Evolutionary conservation across 1,140 invertebrate genomes (phyloP).

Genomic region (Macrocentrus cingulum): DNA sequence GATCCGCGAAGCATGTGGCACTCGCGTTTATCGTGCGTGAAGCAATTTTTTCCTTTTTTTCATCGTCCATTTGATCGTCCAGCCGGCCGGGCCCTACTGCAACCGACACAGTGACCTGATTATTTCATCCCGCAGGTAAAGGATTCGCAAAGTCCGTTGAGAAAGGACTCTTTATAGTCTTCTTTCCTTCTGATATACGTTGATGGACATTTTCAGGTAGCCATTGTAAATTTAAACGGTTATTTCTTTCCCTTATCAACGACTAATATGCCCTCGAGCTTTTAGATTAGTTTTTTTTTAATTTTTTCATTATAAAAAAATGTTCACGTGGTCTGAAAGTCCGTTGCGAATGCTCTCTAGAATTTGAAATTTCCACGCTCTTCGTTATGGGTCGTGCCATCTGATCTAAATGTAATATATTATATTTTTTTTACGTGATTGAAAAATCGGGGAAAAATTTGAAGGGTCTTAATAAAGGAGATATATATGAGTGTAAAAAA

Average conservation of each 20-base stretch:
- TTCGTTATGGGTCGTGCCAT: conserved; percentile 35
- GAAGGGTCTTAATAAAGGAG: too few species aligned
- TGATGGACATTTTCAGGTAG: too few species aligned
- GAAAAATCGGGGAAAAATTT: conserved; percentile 18
- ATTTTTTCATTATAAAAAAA: background rate
- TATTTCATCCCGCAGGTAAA: conserved; percentile 31
- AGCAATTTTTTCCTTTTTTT: conserved; percentile 26
- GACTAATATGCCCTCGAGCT: background rate
- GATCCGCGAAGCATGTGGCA: background rate
- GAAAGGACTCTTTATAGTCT: conserved; percentile 7
- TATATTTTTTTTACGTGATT: conserved; percentile 16
- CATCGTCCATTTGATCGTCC: conserved; percentile 3
- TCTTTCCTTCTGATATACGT: conserved; percentile 1
- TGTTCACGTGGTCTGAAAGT: background rate
- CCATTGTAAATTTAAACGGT: conserved; percentile 3
- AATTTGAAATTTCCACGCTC: conserved; percentile 46
- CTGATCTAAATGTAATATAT: conserved; percentile 41
- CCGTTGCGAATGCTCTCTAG: conserved; percentile 35
- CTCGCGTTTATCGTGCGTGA: conserved; percentile 33
- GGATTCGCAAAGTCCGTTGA: conserved; percentile 15
- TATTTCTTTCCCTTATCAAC: conserved; percentile 12
- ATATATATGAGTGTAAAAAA: too few species aligned
- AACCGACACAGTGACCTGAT: conserved; percentile 34
- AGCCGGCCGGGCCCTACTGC: conserved; percentile 13
- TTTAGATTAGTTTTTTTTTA: background rate